phyloP scores from a whole-genome alignment of 2,797 vertebrate genomes.

The Stomatorhinus walkeri region DNA sequence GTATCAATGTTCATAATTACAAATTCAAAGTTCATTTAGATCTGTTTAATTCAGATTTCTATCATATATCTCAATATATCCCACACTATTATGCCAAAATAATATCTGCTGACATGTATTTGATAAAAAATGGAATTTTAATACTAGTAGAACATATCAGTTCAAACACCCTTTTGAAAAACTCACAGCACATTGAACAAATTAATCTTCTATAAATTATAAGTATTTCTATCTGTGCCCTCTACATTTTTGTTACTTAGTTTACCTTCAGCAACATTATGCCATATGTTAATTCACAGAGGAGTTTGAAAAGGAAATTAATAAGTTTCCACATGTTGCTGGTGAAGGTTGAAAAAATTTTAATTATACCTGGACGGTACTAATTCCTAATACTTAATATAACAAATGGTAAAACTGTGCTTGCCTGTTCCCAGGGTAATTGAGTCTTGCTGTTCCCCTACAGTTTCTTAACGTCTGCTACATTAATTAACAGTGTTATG shows the following conservation, averaged over 20 bases:
- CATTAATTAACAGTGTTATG: constrained; percentile 48
- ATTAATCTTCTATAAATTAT: background rate
- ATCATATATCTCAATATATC: background rate
- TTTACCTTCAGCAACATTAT: constrained; percentile 20
- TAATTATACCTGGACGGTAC: constrained; percentile 52
- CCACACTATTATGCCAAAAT: background rate
- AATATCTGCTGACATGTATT: background rate
- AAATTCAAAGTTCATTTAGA: background rate
- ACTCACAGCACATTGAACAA: background rate
- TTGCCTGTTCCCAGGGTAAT: constrained; percentile 46
- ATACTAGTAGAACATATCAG: background rate
- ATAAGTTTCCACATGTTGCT: constrained; percentile 50
- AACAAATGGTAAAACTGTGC: constrained; percentile 47
- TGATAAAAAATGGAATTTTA: background rate
- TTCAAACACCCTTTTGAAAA: background rate
- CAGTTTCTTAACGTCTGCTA: constrained; percentile 46
- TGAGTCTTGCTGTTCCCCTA: constrained; percentile 37
- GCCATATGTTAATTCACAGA: constrained; percentile 46
- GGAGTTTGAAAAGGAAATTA: constrained; percentile 42
- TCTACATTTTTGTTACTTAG: background rate
- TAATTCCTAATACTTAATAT: constrained; percentile 51
- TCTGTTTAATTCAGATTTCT: background rate
- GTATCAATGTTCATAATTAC: background rate
- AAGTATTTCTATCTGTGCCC: background rate
- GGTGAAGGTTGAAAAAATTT: constrained; percentile 46